Evolutionary conservation across 2,888 invertebrate genomes (phyloP).

Genomic region (Drosophila meridionalis): DNA sequence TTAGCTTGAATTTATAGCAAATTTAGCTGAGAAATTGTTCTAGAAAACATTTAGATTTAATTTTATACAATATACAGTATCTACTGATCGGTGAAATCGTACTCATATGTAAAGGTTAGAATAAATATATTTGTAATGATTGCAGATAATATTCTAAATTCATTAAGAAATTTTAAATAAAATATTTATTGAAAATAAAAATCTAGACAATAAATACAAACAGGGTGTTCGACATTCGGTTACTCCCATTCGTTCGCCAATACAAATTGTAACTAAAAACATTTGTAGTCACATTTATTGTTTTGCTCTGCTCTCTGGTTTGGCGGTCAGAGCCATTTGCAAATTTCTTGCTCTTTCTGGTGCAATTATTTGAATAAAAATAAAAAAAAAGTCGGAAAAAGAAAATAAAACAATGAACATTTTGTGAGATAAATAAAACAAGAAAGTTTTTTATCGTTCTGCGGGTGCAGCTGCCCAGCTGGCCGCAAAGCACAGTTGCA

Average conservation of each 20-base stretch:
- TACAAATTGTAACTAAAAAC: slow-evolving; percentile 23
- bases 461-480: slow-evolving; percentile 21
- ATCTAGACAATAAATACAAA: neutral
- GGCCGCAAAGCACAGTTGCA: slow-evolving; percentile 32
- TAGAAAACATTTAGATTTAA: too few relatives aligned
- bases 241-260: neutral
- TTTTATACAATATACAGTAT: too few relatives aligned
- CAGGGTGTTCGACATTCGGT: neutral
- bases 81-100: too few relatives aligned
- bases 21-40: too few relatives aligned
- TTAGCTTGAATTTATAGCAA: too few relatives aligned
- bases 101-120: too few relatives aligned
- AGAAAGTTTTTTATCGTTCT: slow-evolving; percentile 53
- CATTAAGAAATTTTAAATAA: neutral
- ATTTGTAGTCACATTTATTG: slow-evolving; percentile 31
- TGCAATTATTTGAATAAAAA: slow-evolving; percentile 29
- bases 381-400: neutral
- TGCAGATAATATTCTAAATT: too few relatives aligned
- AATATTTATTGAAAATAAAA: neutral
- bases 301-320: slow-evolving; percentile 26
- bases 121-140: too few relatives aligned
- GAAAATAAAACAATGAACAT: slow-evolving; percentile 19
- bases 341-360: slow-evolving; percentile 17
- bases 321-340: slow-evolving; percentile 41
- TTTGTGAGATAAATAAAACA: slow-evolving; percentile 29